These are phyloP conservation scores for Ypsolopha scabrella DNA, from an alignment of 2,888 invertebrate species.

Conservation along the genomic window DNA sequence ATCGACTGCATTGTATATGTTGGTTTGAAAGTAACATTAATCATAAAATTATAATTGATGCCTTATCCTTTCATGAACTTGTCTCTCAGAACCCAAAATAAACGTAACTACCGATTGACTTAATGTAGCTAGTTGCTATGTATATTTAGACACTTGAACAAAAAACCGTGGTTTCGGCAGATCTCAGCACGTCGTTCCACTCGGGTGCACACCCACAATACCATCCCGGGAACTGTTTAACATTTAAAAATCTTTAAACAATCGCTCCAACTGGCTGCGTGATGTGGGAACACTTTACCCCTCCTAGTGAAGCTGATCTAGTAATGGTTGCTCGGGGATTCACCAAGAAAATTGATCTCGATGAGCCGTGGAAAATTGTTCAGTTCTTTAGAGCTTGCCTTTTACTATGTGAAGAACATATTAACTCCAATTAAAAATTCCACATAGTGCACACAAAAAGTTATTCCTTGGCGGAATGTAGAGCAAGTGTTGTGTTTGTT, in stretches of 20 bases:
- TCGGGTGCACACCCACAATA: slow-evolving; percentile 35
- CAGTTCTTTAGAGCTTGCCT: too few relatives aligned
- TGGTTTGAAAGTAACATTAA: too few relatives aligned
- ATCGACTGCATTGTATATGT: too few relatives aligned
- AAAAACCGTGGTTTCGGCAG: slow-evolving; percentile 25
- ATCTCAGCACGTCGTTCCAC: slow-evolving; percentile 50
- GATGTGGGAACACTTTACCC: slow-evolving; percentile 8
- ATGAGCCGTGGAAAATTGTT: neutral
- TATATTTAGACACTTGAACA: neutral
- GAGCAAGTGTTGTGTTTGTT: too few relatives aligned
- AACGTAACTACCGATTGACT: neutral
- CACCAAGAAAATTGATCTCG: neutral
- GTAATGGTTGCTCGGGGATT: too few relatives aligned
- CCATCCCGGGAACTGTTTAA: slow-evolving; percentile 41
- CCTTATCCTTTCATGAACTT: neutral
- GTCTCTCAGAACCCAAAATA: neutral
- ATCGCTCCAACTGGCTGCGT: slow-evolving; percentile 16
- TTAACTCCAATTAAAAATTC: too few relatives aligned
- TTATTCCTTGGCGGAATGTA: too few relatives aligned
- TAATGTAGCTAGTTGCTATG: neutral
- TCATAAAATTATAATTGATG: too few relatives aligned
- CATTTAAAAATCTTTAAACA: slow-evolving; percentile 42
- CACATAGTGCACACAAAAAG: too few relatives aligned
- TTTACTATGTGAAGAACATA: too few relatives aligned
- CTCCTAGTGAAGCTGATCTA: neutral